Evolutionary conservation across 1,140 invertebrate species (phyloP), one percentile per base, ranked within the genome.

Genomic region (Agraylea sexmaculata): DNA sequence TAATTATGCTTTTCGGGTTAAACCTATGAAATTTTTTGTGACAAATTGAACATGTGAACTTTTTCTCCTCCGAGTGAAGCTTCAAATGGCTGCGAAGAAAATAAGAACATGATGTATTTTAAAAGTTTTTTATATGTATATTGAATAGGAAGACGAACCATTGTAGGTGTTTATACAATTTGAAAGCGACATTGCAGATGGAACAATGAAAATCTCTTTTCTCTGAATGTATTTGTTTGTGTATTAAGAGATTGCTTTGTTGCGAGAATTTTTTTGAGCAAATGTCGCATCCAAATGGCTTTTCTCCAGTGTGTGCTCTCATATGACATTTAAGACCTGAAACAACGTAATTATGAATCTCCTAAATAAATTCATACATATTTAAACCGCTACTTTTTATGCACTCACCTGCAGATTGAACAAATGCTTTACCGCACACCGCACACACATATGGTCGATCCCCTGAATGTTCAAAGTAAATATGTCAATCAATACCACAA

Each of bases 21-120:
- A 43, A 46, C 48, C 48, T 46, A 19, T 50, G 48, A 33, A 50
- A 50, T 39, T 41, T 43, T 37, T 50, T 50, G 19, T 46, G 25
- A 36, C 48, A 50, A 12, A 50, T 30, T 5, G 48, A 43, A 37
- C 48, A 50, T 34, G 46, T 46, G 18, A 46, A 50, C 15, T 44
- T 38, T 33, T 50, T 50, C 27, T 39, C 25, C 10, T 27, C 42
- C 15, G 43, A 46, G 35, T 50, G 48, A 23, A 44, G 37, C 25
- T 42, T 33, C 45, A 43, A 41, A 20, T 50, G 48, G 32, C 48
- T 50, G 30, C 40, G 46, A 42, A 25, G 15, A 32, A 44, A 32
- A 32, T 23, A 13, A 13, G 31, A 43, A n/a, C n/a, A n/a, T n/a
- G n/a, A n/a, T n/a, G n/a, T n/a, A n/a, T n/a, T n/a, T n/a, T n/a